phyloP scores from a whole-genome alignment of 2,888 invertebrate species.

The Cheilosia grossa region DNA sequence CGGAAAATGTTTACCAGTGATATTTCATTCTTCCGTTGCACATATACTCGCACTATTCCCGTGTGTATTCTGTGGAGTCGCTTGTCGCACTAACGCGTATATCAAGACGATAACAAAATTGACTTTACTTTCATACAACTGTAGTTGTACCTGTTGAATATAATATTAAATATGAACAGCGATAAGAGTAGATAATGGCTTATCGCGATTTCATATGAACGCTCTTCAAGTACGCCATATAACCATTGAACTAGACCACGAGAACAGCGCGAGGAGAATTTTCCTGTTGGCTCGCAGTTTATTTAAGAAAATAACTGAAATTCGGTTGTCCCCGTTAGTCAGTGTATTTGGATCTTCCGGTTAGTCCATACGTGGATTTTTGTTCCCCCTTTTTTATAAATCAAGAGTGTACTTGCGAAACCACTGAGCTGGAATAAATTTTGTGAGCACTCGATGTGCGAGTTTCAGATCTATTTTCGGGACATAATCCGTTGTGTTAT shows the following conservation, averaged over 20 bases:
- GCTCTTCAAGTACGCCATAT: constrained; percentile 13
- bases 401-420: neutral
- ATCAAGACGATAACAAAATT: constrained; percentile 53
- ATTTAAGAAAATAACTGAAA: constrained; percentile 12
- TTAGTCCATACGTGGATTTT: constrained; percentile 19
- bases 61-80: neutral
- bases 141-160: constrained; percentile 57
- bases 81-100: neutral
- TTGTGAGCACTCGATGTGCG: neutral
- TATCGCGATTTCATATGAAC: constrained; percentile 44
- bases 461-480: too few relatives aligned
- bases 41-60: neutral
- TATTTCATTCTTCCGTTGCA: neutral
- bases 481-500: too few relatives aligned
- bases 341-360: constrained; percentile 37
- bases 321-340: constrained; percentile 9
- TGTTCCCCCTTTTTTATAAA: neutral
- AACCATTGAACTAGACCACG: constrained; percentile 46
- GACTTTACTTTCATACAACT: constrained; percentile 41
- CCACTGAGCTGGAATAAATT: neutral
- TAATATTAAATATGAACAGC: constrained; percentile 35
- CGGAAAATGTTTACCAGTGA: constrained; percentile 25
- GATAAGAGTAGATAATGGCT: constrained; percentile 66
- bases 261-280: constrained; percentile 10
- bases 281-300: neutral